Evolutionary conservation across 2,113 vertebrate genomes (phyloP).

Genomic region (Macquaria ambigua): DNA sequence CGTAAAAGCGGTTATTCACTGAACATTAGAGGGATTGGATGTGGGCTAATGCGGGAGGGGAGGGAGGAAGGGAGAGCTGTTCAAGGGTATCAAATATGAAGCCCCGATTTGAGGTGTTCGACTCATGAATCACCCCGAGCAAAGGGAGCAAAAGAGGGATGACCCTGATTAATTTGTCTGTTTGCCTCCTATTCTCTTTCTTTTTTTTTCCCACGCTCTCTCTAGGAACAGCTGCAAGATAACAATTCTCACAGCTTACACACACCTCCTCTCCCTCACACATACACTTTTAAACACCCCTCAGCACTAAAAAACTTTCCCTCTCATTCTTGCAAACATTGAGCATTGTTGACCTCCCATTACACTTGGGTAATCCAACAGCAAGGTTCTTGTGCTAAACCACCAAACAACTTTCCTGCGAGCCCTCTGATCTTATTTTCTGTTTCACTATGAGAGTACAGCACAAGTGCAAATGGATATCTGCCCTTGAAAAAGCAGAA

Average conservation of each 20-base stretch:
- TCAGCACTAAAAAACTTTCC: constrained; percentile 3
- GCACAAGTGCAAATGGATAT: constrained; percentile 14
- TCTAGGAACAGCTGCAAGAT: constrained; percentile 35
- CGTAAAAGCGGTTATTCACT: constrained; percentile 59
- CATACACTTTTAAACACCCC: constrained; percentile 23
- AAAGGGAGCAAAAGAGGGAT: constrained; percentile 43
- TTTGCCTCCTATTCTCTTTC: constrained; percentile 32
- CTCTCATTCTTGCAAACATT: constrained; percentile 1
- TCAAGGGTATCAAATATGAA: constrained; percentile 57
- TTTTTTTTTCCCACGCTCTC: neutral
- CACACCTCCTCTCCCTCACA: neutral
- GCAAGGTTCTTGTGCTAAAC: neutral
- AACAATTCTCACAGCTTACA: constrained; percentile 7
- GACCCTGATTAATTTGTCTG: constrained; percentile 60
- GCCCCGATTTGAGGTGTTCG: constrained; percentile 39
- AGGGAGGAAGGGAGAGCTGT: constrained; percentile 6
- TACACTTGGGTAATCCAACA: constrained; percentile 4
- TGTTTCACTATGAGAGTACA: constrained; percentile 4
- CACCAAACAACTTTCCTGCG: neutral
- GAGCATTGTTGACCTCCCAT: constrained; percentile 9
- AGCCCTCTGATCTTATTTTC: constrained; percentile 19
- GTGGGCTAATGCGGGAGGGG: constrained; percentile 30
- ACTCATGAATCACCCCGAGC: constrained; percentile 64
- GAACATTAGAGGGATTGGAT: constrained; percentile 62
- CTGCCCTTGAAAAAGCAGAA: constrained; percentile 23